phyloP scores from a whole-genome alignment of 2,113 vertebrate species.

The Psittacus erithacus region DNA sequence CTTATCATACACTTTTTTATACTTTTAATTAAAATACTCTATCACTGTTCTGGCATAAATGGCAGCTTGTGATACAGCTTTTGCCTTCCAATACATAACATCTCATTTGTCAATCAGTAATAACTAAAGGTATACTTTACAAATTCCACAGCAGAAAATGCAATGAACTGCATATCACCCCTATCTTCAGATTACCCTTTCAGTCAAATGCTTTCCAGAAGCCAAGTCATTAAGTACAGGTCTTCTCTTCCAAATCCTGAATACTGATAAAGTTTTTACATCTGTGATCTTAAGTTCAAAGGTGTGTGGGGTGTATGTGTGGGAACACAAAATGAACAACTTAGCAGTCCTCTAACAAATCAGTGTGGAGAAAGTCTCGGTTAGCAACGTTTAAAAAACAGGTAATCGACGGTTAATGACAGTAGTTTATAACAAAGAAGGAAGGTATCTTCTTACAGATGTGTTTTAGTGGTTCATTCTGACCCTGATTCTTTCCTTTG shows the following conservation, averaged over 20 bases:
- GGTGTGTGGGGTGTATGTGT: not conserved
- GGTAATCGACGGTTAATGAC: not conserved
- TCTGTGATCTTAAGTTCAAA: not conserved
- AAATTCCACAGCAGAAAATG: constrained; percentile 7
- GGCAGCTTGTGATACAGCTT: not conserved
- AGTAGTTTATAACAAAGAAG: not conserved
- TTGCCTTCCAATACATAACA: not conserved
- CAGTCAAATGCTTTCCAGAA: not conserved
- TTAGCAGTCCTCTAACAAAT: not conserved
- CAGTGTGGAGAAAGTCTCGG: not conserved
- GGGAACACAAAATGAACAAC: not conserved
- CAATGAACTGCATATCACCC: not conserved
- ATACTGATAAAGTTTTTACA: not conserved
- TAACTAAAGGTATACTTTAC: not conserved
- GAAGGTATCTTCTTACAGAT: not conserved
- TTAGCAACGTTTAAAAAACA: not conserved
- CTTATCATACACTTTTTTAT: not conserved
- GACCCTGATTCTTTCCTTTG: not conserved
- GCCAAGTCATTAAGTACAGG: not conserved
- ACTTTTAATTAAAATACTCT: constrained; percentile 51
- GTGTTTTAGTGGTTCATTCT: not conserved
- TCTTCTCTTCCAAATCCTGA: not conserved
- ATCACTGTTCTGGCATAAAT: constrained; percentile 23
- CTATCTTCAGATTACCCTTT: constrained; percentile 5
- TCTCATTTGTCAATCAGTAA: constrained; percentile 25